Conservation (phyloP, 2,113 vertebrate species). For the Oryctolagus cuniculus region mOryCun1.1 NC_091432.1:31241001-31241500, state of each 20-base stretch:
- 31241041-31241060: background rate
- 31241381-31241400: background rate
- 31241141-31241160: slow-evolving; percentile 63
- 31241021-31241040: slow-evolving; percentile 13
- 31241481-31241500: background rate
- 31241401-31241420: background rate
- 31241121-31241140: slow-evolving; percentile 34
- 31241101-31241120: background rate
- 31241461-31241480: background rate
- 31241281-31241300: background rate
- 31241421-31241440: background rate
- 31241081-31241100: slow-evolving; percentile 4
- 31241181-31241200: background rate
- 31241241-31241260: background rate
- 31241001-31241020: slow-evolving; percentile 45
- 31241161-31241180: slow-evolving; percentile 7
- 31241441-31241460: background rate
- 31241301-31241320: background rate
- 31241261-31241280: background rate
- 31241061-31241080: slow-evolving; percentile 5
- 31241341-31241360: background rate
- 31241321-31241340: background rate
- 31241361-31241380: background rate
- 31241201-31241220: slow-evolving; percentile 42
- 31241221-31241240: slow-evolving; percentile 47